Evolutionary conservation across 1,140 invertebrate genomes (phyloP).

Genomic region (Neodiprion fabricii): DNA sequence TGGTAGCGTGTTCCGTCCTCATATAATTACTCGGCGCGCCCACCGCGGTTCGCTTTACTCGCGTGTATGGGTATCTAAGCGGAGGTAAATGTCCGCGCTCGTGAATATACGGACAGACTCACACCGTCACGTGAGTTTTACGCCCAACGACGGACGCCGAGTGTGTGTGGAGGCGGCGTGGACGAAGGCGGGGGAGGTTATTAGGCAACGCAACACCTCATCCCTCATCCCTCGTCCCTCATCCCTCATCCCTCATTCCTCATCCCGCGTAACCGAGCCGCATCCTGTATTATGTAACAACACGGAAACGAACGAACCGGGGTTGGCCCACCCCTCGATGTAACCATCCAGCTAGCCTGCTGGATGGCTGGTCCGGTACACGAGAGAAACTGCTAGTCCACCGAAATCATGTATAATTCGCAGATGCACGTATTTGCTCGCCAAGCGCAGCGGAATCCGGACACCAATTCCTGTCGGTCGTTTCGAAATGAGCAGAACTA

Average conservation of each 20-base stretch:
- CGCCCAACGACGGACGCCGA: background rate
- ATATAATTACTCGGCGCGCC: constrained; percentile 48
- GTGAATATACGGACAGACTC: background rate
- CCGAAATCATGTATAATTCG: too few relatives aligned
- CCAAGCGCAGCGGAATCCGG: too few relatives aligned
- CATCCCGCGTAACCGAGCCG: constrained; percentile 57
- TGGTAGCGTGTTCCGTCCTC: constrained; percentile 44
- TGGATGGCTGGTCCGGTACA: background rate
- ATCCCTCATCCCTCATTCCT: constrained; percentile 60
- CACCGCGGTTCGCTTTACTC: background rate
- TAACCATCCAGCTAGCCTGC: background rate
- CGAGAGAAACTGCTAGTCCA: background rate
- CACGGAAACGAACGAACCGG: constrained; percentile 56
- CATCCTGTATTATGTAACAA: constrained; percentile 63
- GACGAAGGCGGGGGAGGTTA: constrained; percentile 51
- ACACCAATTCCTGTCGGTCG: too few relatives aligned
- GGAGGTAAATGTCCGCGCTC: too few relatives aligned
- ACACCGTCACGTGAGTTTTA: too few relatives aligned
- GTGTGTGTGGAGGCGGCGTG: constrained; percentile 25
- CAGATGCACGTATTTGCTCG: too few relatives aligned
- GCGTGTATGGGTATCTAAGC: background rate
- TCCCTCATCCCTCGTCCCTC: constrained; percentile 61
- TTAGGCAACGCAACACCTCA: constrained; percentile 60
- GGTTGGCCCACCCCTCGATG: constrained; percentile 28
- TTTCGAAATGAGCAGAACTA: too few relatives aligned